Base-by-base conservation (phyloP, 2,888 invertebrate species). In the Zonitis immaculata region DNA sequence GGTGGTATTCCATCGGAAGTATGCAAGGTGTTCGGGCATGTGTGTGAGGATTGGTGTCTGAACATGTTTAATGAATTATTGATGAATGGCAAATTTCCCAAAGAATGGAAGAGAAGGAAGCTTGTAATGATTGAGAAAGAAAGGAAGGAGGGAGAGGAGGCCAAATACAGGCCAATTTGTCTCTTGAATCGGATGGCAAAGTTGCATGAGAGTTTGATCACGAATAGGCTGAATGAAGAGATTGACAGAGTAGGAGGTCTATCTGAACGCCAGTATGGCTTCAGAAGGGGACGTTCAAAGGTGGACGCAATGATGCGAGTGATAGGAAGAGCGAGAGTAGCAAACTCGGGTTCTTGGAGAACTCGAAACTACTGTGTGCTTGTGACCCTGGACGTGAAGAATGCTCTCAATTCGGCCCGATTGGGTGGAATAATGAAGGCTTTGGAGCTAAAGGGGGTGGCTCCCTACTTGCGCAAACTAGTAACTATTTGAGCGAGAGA, bases 341-440 rank as follows among this genome's bases (percentile, higher is more conserved):
- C 50, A 42, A 49, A 51, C 11, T n/a, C n/a, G n/a, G 42, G 42
- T 11, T 6, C 11, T 6, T 22, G 22, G 42, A 8, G 42, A 4
- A 43, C 14, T 9, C 9, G 22, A 6, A 43, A 50, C 7, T 30
- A 20, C 14, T 57, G 57, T 20, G 39, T 43, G 4, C 42, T 57
- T 4, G 27, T 57, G 7, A 48, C 50, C 2, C n/a, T 59, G 6
- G 55, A 61, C 39, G 44, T 61, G 0, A 48, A 52, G 42, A 59
- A 61, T 14, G 59, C 59, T 1, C 59, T 61, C 22, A 61, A 61
- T 44, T 46, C 49, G 1, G 57, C 52, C 14, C 28, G 30, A 1
- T 57, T 56, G 51, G 7, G 12, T 0, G 30, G 8, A 1, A 60
- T 60, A 11, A 18, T 59, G 6, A 30, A 25, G 12, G 44, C 16